phyloP scores from a whole-genome alignment of 2,113 vertebrate species.

The Alouatta palliata region DNA sequence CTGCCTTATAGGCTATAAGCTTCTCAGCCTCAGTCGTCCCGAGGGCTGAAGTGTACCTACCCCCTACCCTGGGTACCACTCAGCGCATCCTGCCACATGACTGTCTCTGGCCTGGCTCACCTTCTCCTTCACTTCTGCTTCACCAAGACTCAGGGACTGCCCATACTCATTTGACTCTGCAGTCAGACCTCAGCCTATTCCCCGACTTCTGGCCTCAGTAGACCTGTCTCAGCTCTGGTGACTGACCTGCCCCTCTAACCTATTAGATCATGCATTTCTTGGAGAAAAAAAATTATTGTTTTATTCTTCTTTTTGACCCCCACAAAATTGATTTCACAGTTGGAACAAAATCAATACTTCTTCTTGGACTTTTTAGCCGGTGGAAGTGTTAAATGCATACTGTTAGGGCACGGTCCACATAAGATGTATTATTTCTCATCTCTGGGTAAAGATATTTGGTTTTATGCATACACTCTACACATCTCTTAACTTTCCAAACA shows the following conservation, averaged over 20 bases:
- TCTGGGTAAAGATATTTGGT: background rate
- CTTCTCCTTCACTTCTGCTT: background rate
- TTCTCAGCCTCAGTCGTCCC: background rate
- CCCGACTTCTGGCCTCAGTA: background rate
- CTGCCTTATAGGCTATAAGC: background rate
- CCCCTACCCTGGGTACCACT: background rate
- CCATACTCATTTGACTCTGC: fast-evolving
- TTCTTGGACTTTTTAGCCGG: background rate
- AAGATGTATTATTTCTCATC: background rate
- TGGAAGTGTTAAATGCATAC: background rate
- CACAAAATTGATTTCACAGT: background rate
- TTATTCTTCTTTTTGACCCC: background rate
- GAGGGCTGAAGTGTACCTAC: background rate
- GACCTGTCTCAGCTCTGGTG: background rate
- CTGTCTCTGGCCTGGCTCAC: background rate
- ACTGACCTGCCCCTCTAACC: background rate
- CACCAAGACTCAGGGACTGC: fast-evolving
- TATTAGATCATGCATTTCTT: background rate
- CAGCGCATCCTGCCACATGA: background rate
- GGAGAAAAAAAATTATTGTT: background rate
- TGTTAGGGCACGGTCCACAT: background rate
- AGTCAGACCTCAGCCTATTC: background rate
- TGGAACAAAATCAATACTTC: background rate
- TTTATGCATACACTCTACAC: background rate
- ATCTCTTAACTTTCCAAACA: background rate